These are phyloP conservation scores for Philopedon plagiatum DNA, from an alignment of 2,888 invertebrate species.

Conservation along the genomic window DNA sequence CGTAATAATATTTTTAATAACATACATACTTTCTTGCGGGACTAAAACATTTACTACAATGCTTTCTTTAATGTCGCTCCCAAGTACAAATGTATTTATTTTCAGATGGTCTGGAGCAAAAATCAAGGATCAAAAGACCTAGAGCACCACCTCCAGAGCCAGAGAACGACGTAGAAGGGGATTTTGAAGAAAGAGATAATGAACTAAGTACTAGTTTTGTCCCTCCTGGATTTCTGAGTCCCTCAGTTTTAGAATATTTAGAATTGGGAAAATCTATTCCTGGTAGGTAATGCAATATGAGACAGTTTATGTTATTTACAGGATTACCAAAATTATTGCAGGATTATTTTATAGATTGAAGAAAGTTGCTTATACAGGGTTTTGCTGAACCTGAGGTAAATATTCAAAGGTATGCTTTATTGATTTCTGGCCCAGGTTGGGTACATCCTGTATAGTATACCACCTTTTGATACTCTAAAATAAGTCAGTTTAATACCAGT, in stretches of 20 bases:
- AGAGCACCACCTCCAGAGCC: conserved; percentile 71
- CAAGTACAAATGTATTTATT: conserved; percentile 29
- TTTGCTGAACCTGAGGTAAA: too few species aligned
- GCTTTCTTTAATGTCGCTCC: not conserved
- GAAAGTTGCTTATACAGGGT: too few species aligned
- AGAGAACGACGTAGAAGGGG: conserved; percentile 65
- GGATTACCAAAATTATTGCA: too few species aligned
- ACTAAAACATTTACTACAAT: not conserved
- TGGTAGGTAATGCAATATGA: conserved; percentile 71
- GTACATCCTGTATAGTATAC: too few species aligned
- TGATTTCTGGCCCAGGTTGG: too few species aligned
- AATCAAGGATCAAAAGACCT: conserved; percentile 75
- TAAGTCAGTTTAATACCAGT: too few species aligned
- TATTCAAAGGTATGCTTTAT: too few species aligned
- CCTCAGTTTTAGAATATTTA: conserved; percentile 87
- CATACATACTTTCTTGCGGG: too few species aligned
- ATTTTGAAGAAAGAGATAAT: conserved; percentile 68
- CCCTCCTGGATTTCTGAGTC: conserved; percentile 85
- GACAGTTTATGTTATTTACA: too few species aligned
- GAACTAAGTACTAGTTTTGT: conserved; percentile 69
- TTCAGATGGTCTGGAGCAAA: conserved; percentile 76
- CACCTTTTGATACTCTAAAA: too few species aligned
- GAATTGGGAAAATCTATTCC: conserved; percentile 92
- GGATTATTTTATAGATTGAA: too few species aligned
- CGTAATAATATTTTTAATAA: too few species aligned